Evolutionary conservation across 2,113 vertebrate genomes (phyloP), one percentile per base, ranked within the genome.

Genomic region (Halcyon malimbica): DNA sequence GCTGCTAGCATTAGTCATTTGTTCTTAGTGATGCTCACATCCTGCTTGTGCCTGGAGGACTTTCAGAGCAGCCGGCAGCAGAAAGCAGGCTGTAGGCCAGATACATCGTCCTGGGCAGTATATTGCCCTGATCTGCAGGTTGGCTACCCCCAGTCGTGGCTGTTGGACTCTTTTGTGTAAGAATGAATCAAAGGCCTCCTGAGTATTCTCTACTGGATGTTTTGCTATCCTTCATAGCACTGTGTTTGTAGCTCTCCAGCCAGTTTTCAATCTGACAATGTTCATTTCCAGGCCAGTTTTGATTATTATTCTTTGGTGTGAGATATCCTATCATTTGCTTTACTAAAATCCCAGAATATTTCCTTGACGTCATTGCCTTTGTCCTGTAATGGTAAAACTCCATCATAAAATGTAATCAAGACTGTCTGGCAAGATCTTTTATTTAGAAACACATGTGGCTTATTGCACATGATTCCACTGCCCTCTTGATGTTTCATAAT

Each of bases 341-440:
- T 71, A 53, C 84, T 84, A 37, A 95, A 95, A 96, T 94, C 90
- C 70, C 84, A 90, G 83, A 94, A 83, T 89, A 91, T 92, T 96
- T 97, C 89, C 78, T 96, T 96, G 94, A 84, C 76, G 3, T 96
- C 97, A 95, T 87, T 96, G 79, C 24, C 56, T 96, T 94, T 94
- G 84, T 94, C 76, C 84, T 77, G 56, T 65, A 90, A 95, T 78
- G 78, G 86, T 94, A 90, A 92, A 96, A 94, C 74, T 59, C 84
- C 73, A 91, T 96, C 92, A 85, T 91, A 94, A 94, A 94, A 95
- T 91, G 67, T 95, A 96, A 97, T 96, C 96, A 96, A 93, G 94
- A 69, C 63, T 93, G 51, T 90, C 89, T 96, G 97, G 94, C 92
- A 97, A 93, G 69, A 48, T 94, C 71, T 89, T 97, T 92, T 93